Evolutionary conservation across 2,888 invertebrate species (phyloP).

Genomic region (Luperina nickerlii): DNA sequence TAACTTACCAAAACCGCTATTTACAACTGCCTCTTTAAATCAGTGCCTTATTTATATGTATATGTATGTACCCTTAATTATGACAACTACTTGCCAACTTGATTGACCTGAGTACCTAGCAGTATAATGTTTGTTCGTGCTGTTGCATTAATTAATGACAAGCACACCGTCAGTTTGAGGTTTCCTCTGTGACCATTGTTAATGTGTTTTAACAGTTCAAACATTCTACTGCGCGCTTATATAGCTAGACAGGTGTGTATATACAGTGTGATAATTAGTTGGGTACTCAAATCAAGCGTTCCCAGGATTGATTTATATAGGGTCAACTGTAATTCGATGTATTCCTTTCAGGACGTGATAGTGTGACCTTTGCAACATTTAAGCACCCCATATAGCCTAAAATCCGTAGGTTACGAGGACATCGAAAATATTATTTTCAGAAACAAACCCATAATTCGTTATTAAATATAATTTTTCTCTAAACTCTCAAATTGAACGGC

Average conservation of each 20-base stretch:
- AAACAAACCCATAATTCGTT: too few relatives aligned
- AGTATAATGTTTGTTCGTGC: background rate
- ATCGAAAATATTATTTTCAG: too few relatives aligned
- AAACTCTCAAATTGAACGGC: too few relatives aligned
- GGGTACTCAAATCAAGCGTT: background rate
- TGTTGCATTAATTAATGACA: slow-evolving; percentile 32
- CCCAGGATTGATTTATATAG: background rate
- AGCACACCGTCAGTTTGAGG: slow-evolving; percentile 2
- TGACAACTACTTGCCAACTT: background rate
- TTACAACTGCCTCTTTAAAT: too few relatives aligned
- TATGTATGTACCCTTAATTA: background rate
- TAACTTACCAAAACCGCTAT: too few relatives aligned
- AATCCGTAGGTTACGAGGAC: too few relatives aligned
- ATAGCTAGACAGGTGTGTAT: background rate
- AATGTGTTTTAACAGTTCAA: background rate
- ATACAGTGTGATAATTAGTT: background rate
- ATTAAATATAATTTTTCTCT: too few relatives aligned
- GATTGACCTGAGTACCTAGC: background rate
- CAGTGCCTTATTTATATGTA: background rate
- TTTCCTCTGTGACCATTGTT: slow-evolving; percentile 18
- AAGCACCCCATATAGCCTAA: too few relatives aligned
- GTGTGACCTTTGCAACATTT: too few relatives aligned
- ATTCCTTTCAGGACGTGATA: too few relatives aligned
- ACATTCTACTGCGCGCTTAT: background rate
- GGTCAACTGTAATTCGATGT: too few relatives aligned